phyloP scores from a whole-genome alignment of 2,888 invertebrate species.

The Rhagonycha fulva region DNA sequence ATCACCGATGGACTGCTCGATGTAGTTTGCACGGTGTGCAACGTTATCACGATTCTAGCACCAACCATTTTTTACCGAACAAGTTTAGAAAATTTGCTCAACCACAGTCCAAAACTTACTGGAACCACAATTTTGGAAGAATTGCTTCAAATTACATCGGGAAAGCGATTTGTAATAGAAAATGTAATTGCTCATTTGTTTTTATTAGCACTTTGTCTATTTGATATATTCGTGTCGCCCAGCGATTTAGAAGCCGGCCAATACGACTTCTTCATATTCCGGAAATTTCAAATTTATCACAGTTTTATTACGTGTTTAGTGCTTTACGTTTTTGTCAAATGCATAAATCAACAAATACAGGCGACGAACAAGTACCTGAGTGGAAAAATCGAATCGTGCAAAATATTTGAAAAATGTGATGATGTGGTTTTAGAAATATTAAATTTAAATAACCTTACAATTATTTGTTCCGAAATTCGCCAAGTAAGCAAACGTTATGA shows the following conservation, averaged over 20 bases:
- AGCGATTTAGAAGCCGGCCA: background rate
- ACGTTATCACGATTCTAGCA: background rate
- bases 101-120: background rate
- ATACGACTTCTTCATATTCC: background rate
- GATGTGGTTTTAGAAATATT: background rate
- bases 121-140: background rate
- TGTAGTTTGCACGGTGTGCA: background rate
- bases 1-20: background rate
- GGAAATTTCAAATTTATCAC: background rate
- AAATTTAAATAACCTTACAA: background rate
- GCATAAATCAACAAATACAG: background rate
- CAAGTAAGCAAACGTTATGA: background rate
- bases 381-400: background rate
- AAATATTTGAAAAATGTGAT: background rate
- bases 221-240: background rate
- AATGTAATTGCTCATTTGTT: background rate
- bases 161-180: background rate
- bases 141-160: background rate
- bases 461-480: background rate
- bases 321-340: background rate
- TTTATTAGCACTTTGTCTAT: background rate
- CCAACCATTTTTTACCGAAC: background rate
- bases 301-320: background rate
- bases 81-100: background rate
- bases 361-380: background rate